Evolutionary conservation across 2,113 vertebrate genomes (phyloP).

Genomic region (Taurulus bubalis): DNA sequence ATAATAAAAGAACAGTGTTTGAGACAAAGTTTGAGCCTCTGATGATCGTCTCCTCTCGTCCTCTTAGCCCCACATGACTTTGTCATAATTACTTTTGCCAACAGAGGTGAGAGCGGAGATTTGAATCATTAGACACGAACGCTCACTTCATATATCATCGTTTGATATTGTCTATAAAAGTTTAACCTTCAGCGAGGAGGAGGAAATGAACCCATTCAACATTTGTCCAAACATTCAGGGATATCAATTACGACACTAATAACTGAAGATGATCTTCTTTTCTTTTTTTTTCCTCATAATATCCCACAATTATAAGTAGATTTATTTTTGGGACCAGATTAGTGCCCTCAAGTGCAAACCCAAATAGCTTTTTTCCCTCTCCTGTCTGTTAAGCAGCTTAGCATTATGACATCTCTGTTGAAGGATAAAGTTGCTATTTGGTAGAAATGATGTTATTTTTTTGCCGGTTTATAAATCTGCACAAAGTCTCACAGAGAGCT

Average conservation of each 20-base stretch:
- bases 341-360: constrained; percentile 17
- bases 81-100: constrained; percentile 60
- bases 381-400: constrained; percentile 44
- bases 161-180: constrained; percentile 33
- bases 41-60: background rate
- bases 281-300: background rate
- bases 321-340: constrained; percentile 34
- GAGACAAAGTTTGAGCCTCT: background rate
- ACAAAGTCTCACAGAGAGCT: background rate
- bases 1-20: background rate
- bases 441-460: background rate
- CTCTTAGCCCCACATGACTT: constrained; percentile 36
- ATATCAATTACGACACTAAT: constrained; percentile 14
- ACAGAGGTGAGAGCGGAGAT: constrained; percentile 63
- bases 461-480: background rate
- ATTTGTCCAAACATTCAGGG: background rate
- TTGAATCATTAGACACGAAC: constrained; percentile 54
- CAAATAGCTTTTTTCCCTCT: constrained; percentile 11
- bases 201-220: background rate
- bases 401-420: constrained; percentile 17
- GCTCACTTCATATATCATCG: constrained; percentile 53
- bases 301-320: constrained; percentile 2
- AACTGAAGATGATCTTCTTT: background rate
- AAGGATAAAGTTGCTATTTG: constrained; percentile 17
- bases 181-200: constrained; percentile 43